These are phyloP conservation scores for Corythornis madagascariensis DNA, from an alignment of 2,113 vertebrate species.

Conservation along the genomic window DNA sequence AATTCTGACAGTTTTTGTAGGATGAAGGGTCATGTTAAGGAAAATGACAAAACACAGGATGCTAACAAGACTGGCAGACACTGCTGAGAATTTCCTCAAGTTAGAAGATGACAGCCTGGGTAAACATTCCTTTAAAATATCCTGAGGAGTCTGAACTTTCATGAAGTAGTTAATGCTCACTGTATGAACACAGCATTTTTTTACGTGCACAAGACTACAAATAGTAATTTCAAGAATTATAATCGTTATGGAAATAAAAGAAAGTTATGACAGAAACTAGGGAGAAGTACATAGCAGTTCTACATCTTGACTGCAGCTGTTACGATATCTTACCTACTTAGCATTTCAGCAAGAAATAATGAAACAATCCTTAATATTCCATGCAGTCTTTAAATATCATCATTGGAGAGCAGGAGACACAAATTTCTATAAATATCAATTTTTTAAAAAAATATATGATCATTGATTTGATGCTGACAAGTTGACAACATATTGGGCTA, in stretches of 20 bases:
- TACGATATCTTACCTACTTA: not conserved
- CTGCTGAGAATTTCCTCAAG: not conserved
- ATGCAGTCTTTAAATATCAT: not conserved
- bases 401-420: not conserved
- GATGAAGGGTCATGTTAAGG: not conserved
- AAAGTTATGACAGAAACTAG: not conserved
- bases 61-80: not conserved
- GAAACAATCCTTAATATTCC: not conserved
- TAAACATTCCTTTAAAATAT: not conserved
- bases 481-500: not conserved
- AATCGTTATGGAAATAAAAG: not conserved
- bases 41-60: not conserved
- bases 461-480: not conserved
- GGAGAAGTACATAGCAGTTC: not conserved
- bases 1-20: not conserved
- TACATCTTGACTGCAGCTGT: slow-evolving; percentile 3
- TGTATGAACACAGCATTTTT: not conserved
- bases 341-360: slow-evolving; percentile 14
- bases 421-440: not conserved
- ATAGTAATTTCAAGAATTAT: not conserved
- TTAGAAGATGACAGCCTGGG: not conserved
- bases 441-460: not conserved
- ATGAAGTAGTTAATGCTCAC: not conserved
- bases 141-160: not conserved
- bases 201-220: not conserved